Evolutionary conservation across 2,797 vertebrate genomes (phyloP).

Genomic region (Enteromius mattozi): DNA sequence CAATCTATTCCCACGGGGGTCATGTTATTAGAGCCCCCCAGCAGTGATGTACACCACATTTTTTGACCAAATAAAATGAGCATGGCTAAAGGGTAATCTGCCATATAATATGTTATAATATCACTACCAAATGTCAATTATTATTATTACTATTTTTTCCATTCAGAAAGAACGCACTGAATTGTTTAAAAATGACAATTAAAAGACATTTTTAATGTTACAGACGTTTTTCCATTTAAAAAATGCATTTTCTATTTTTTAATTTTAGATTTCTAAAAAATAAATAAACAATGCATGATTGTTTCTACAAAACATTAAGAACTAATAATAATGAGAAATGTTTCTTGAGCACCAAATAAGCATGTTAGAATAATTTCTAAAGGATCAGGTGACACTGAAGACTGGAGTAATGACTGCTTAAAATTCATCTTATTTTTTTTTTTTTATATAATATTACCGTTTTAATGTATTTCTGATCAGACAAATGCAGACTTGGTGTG

Average conservation of each 20-base stretch:
- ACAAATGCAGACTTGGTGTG: not conserved
- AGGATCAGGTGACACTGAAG: not conserved
- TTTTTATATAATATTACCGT: not conserved
- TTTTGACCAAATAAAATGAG: conserved; percentile 26
- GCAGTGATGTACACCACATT: conserved; percentile 32
- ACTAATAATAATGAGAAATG: not conserved
- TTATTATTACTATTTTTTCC: not conserved
- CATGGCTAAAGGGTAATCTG: conserved; percentile 42
- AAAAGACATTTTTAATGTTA: not conserved
- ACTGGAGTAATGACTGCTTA: not conserved
- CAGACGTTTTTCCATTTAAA: not conserved
- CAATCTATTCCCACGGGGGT: conserved; percentile 61
- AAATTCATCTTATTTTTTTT: not conserved
- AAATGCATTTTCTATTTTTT: not conserved
- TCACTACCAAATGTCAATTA: not conserved
- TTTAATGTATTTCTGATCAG: not conserved
- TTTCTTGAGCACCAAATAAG: not conserved
- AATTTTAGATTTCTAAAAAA: not conserved
- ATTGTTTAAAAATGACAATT: not conserved
- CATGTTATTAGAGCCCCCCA: conserved; percentile 51
- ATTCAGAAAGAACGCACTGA: not conserved
- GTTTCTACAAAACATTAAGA: not conserved
- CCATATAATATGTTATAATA: not conserved
- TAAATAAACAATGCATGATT: too few relatives aligned
- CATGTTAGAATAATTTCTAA: not conserved